Evolutionary conservation across 53 echinoderm and acorn worm genomes (phyloP).

Genomic region (Luidia sarsii): DNA sequence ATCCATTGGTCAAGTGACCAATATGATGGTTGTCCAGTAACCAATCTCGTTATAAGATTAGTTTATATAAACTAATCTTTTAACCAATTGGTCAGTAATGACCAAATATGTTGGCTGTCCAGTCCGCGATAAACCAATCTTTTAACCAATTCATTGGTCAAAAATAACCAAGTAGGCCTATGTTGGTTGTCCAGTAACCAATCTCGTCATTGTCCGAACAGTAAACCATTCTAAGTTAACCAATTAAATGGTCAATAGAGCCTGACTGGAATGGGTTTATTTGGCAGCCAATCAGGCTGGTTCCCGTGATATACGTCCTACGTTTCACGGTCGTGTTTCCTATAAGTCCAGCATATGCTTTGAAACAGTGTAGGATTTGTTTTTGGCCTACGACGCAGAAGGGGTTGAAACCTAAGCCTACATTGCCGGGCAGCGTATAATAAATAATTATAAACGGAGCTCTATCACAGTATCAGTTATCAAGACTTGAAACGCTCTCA

Average conservation of each 20-base stretch:
- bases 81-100: too few relatives aligned
- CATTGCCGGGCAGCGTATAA: background rate
- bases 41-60: too few relatives aligned
- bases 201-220: background rate
- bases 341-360: background rate
- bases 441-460: background rate
- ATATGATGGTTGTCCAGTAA: too few relatives aligned
- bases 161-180: background rate
- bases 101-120: constrained; percentile 4
- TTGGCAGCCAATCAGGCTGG: background rate
- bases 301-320: background rate
- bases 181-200: background rate
- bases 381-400: background rate
- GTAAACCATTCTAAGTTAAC: background rate
- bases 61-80: too few relatives aligned
- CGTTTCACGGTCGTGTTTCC: background rate
- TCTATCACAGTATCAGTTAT: background rate
- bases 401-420: background rate
- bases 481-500: background rate
- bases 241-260: background rate
- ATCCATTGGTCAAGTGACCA: too few relatives aligned
- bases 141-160: background rate
- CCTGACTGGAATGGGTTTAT: too few relatives aligned
- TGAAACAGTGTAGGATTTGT: background rate
- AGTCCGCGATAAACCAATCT: background rate